Conservation (phyloP, 2,113 vertebrate species). For the Australoheros scitulus region DNA sequence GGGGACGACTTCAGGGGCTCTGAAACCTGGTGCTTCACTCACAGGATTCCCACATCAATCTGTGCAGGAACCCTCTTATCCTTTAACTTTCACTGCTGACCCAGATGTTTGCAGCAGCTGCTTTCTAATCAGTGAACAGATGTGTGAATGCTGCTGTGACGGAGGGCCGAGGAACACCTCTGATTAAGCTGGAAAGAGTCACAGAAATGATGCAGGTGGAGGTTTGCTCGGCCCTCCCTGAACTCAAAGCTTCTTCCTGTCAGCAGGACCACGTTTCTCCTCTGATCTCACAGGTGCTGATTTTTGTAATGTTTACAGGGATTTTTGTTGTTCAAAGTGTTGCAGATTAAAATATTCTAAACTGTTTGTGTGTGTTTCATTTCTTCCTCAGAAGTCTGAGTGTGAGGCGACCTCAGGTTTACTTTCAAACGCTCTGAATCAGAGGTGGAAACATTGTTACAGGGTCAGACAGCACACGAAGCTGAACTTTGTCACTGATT, state of each 20-base stretch:
- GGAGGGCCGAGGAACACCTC: background rate
- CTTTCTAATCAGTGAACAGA: background rate
- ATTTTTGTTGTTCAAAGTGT: conserved; percentile 72
- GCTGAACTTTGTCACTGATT: too few relatives aligned
- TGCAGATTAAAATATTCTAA: conserved; percentile 69
- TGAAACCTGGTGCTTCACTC: conserved; percentile 35
- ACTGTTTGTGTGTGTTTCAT: background rate
- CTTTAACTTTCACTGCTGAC: conserved; percentile 9
- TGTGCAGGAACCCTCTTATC: background rate
- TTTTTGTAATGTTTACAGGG: conserved; percentile 78
- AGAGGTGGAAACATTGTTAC: too few relatives aligned
- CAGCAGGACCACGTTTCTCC: conserved; percentile 56
- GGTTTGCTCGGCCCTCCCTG: background rate
- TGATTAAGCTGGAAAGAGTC: background rate
- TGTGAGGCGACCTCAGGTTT: too few relatives aligned
- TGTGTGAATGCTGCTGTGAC: background rate
- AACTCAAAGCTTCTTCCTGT: background rate
- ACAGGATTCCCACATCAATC: background rate
- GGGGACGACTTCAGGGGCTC: conserved; percentile 8
- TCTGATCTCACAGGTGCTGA: conserved; percentile 76
- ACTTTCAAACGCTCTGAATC: too few relatives aligned
- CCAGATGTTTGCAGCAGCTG: background rate
- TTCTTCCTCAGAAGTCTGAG: background rate
- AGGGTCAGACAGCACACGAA: too few relatives aligned
- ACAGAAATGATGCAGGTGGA: background rate